Evolutionary conservation across 2,888 invertebrate species (phyloP), one percentile per base, ranked within the genome.

Genomic region (Nomada ruficornis): DNA sequence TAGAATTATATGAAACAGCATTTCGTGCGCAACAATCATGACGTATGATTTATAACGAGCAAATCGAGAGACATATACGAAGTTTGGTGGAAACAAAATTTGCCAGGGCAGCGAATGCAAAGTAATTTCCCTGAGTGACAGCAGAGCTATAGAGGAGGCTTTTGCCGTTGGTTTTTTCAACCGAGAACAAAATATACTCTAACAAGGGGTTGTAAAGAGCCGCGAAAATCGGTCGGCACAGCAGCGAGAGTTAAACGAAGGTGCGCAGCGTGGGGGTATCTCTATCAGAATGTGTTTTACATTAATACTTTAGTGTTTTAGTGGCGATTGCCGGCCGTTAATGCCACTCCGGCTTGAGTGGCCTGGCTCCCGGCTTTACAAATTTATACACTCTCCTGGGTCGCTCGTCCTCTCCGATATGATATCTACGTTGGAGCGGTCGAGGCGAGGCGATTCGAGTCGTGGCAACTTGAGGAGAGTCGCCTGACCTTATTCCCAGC

Each of bases 241-340:
- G 54, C 59, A 57, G 54, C 71, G 26, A 62, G 67, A 44, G 57
- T 69, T 42, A 47, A 78, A 64, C 67, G 74, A 54, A 71, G 80
- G 52, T 57, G 29, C 68, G 55, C 75, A 55, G 76, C 68, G 81
- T 80, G 89, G 89, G 90, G 90, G 90, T 93, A 93, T 93, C 93
- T 93, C 92, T 93, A 93, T 93, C 93, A 91, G 93, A 91, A 93
- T 93, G 92, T 93, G 93, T 93, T 93, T 93, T 93, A 94, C 93
- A 94, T 93, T 93, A 93, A 93, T 93, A 93, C 93, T 90, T 90
- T 89, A 91, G 92, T 92, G 92, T 93, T 93, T 92, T 90, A 93
- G 91, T 91, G 90, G 92, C 92, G 92, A 93, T 93, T 91, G 92
- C 92, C 90, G 88, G 90, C 91, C 91, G 91, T 93, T 93, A 93